Base-by-base conservation (phyloP, 2,797 vertebrate species). In the Dallia pectoralis region DNA sequence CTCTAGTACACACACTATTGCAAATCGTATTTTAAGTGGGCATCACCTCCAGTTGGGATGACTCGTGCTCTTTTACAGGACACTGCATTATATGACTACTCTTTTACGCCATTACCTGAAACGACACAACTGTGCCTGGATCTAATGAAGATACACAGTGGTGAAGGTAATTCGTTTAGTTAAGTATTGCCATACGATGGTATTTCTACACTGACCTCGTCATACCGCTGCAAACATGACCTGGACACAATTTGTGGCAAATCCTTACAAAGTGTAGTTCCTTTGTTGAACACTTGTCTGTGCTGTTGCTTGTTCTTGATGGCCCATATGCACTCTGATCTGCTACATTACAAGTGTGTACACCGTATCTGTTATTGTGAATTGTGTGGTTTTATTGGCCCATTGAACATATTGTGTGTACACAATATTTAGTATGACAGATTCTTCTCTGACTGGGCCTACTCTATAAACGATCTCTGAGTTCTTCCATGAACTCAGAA, bases 201-300 rank as follows among this genome's bases (percentile, higher is more conserved):
- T 51, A 9, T 49, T 32, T 19, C 44, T 7, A 29, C 4, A 11
- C 14, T 29, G 2, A 69, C 27, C 18, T 15, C 27, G 65, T 49
- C 49, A 15, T 8, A 51, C 47, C 9, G 29, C 29, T 51, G 44
- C 44, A 69, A 47, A 47, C 40, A 68, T 27, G 4, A 16, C 44
- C 19, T n/a, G n/a, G 8, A n/a, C 44, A 8, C 19, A 18, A 16
- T 40, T 32, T n/a, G 9, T 33, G 51, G 1, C 12, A 22, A 15
- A 14, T 8, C 1, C 15, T 14, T 29, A 0, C 44, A n/a, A 25
- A 66, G 30, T 86, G 87, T 75, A 90, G 79, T 89, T 67, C 67
- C 76, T 27, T 15, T 67, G 70, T 81, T 71, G 74, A 78, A 66
- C 89, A 85, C 87, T 86, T 77, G 89, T 89, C 76, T 81, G 86